Evolutionary conservation across 2,113 vertebrate genomes (phyloP).

Genomic region (Lampris megalopsis): DNA sequence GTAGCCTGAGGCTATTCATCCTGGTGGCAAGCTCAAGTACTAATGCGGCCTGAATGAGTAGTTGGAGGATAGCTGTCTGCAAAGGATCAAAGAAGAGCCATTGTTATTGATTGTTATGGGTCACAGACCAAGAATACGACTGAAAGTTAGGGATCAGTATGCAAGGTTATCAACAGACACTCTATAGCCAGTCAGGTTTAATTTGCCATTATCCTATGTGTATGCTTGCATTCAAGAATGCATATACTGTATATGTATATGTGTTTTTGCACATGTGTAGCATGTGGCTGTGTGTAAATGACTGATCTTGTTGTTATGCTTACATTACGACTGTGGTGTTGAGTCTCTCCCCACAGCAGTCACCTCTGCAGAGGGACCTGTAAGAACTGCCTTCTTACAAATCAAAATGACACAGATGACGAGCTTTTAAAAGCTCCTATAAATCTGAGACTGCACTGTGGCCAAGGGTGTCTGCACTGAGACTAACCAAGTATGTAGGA

Average conservation of each 20-base stretch:
- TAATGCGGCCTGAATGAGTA: constrained; percentile 18
- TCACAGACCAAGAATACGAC: constrained; percentile 10
- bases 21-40: background rate
- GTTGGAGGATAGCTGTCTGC: constrained; percentile 32
- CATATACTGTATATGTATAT: background rate
- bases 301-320: background rate
- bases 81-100: constrained; percentile 29
- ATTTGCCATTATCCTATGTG: too few relatives aligned
- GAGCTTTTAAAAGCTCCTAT: constrained; percentile 46
- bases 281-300: background rate
- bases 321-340: background rate
- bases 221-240: too few relatives aligned
- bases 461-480: background rate
- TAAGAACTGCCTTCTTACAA: constrained; percentile 28
- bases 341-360: background rate
- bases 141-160: constrained; percentile 24
- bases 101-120: constrained; percentile 23
- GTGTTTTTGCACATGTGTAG: background rate
- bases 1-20: constrained; percentile 20
- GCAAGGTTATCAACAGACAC: constrained; percentile 6
- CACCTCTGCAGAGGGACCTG: background rate
- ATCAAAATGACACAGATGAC: constrained; percentile 34
- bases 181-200: too few relatives aligned
- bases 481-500: background rate
- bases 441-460: constrained; percentile 32